phyloP scores from a whole-genome alignment of 2,113 vertebrate genomes.

The Neotoma lepida region DNA sequence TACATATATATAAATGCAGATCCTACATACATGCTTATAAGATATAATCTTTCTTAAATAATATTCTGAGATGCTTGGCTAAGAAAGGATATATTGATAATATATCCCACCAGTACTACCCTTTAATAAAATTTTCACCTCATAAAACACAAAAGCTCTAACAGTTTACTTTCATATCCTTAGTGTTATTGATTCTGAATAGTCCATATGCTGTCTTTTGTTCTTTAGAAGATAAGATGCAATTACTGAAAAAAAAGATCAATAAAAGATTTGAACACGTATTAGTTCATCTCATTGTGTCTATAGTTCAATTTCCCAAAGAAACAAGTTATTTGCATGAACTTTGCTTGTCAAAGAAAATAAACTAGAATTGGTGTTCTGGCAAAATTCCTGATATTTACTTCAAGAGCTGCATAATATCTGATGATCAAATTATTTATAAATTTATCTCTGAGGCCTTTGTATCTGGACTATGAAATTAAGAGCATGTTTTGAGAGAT shows the following conservation, averaged over 20 bases:
- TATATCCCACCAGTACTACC: neutral
- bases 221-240: constrained; percentile 72
- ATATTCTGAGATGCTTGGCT: neutral
- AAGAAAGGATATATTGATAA: neutral
- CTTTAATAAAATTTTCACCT: constrained; percentile 52
- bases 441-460: neutral
- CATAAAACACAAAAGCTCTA: constrained; percentile 60
- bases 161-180: constrained; percentile 55
- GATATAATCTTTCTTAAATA: neutral
- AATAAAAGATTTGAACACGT: constrained; percentile 64
- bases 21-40: neutral
- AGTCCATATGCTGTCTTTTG: constrained; percentile 63
- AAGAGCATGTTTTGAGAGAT: neutral
- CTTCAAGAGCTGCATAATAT: neutral
- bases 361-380: constrained; percentile 10
- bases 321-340: constrained; percentile 55
- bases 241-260: constrained; percentile 71
- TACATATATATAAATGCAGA: neutral
- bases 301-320: constrained; percentile 55
- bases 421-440: neutral
- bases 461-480: neutral
- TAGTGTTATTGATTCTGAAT: constrained; percentile 68
- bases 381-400: constrained; percentile 29
- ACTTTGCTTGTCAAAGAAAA: constrained; percentile 51
- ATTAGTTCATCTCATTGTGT: constrained; percentile 66